These are phyloP conservation scores for Antennarius striatus DNA, from an alignment of 2,113 vertebrate species.

Conservation along the genomic window DNA sequence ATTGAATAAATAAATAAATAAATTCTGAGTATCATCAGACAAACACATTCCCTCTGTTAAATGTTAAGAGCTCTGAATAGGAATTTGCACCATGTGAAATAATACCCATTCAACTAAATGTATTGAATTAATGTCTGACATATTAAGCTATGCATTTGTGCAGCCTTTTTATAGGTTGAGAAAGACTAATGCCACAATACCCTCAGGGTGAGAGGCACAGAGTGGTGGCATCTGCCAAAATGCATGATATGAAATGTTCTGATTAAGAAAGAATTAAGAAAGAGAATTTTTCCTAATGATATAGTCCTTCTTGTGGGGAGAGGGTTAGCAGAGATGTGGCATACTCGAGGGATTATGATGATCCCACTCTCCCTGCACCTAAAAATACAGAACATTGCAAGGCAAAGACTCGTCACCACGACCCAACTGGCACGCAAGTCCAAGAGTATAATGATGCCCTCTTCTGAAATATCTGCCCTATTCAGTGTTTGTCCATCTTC, in stretches of 20 bases:
- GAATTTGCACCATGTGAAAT: background rate
- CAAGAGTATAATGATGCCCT: constrained; percentile 10
- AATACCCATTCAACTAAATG: constrained; percentile 1
- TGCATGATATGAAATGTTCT: constrained; percentile 51
- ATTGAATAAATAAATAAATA: no score
- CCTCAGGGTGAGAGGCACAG: constrained; percentile 26
- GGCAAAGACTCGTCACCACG: constrained; percentile 29
- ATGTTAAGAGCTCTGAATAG: background rate
- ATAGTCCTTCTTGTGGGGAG: constrained; percentile 26
- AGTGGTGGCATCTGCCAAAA: constrained; percentile 63
- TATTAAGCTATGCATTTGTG: constrained; percentile 25
- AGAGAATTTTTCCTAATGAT: constrained; percentile 59
- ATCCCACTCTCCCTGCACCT: constrained; percentile 19
- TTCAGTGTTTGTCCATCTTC: no score
- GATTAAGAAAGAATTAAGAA: constrained; percentile 51
- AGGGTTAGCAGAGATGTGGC: constrained; percentile 12
- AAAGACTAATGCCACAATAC: constrained; percentile 26
- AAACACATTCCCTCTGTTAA: background rate
- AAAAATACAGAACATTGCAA: constrained; percentile 37
- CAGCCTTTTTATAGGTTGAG: constrained; percentile 45
- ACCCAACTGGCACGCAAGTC: constrained; percentile 31
- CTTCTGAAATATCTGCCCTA: constrained; percentile 15
- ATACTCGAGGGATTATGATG: constrained; percentile 29
- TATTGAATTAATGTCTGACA: constrained; percentile 31
- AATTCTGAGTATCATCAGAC: no score